Evolutionary conservation across 2,888 invertebrate genomes (phyloP).

Genomic region (Sturmia bella): DNA sequence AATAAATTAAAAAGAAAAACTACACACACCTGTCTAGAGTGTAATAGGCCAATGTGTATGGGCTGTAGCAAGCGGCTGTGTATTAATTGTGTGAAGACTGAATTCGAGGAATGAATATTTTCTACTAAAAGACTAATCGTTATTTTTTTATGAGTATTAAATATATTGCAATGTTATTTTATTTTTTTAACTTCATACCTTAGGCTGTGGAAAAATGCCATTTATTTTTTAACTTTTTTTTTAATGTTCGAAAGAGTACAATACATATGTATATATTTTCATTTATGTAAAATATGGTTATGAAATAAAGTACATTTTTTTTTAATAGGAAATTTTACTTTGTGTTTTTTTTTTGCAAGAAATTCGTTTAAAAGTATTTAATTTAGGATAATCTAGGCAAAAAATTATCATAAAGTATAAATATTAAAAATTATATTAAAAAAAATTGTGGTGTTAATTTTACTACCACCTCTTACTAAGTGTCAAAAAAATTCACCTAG

Average conservation of each 20-base stretch:
- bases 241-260: neutral
- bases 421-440: slow-evolving; percentile 11
- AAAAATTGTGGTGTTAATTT: neutral
- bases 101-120: slow-evolving; percentile 16
- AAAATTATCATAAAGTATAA: slow-evolving; percentile 12
- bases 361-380: slow-evolving; percentile 26
- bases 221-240: neutral
- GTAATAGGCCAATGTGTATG: slow-evolving; percentile 9
- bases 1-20: slow-evolving; percentile 8
- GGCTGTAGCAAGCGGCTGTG: slow-evolving; percentile 5
- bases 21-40: neutral
- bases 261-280: neutral
- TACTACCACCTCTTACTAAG: too few relatives aligned
- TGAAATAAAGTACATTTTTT: slow-evolving; percentile 3
- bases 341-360: neutral
- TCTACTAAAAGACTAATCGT: slow-evolving; percentile 12
- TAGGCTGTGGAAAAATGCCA: slow-evolving; percentile 16
- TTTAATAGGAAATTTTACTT: neutral
- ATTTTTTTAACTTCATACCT: neutral
- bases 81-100: neutral
- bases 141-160: slow-evolving; percentile 2
- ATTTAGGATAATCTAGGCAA: slow-evolving; percentile 15
- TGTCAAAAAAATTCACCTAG: too few relatives aligned
- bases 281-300: slow-evolving; percentile 2
- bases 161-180: slow-evolving; percentile 11